A percentile compares a stretch with the other conserved stretches of the same genome.
Evolutionary conservation across 2,113 vertebrate genomes (phyloP).

Genomic region (Agapornis roseicollis): DNA sequence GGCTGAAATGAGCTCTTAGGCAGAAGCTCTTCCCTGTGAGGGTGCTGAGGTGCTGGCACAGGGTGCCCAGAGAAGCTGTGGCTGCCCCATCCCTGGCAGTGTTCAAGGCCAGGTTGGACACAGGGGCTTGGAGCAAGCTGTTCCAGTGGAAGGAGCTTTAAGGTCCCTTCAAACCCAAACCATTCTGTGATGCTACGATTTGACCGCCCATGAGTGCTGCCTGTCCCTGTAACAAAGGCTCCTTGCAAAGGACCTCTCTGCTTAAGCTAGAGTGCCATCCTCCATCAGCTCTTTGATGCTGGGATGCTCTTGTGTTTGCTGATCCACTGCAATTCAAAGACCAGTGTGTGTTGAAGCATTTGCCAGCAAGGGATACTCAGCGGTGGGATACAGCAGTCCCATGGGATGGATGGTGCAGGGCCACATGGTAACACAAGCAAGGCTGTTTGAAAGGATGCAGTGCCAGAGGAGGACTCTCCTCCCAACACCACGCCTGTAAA

Average conservation of each 20-base stretch:
- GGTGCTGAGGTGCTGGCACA: neutral
- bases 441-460: neutral
- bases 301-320: neutral
- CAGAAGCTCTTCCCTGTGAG: neutral
- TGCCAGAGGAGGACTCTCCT: neutral
- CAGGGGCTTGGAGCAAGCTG: neutral
- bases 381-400: neutral
- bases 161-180: neutral
- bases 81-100: neutral
- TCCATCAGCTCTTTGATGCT: neutral
- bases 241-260: accelerated
- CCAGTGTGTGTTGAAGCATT: accelerated
- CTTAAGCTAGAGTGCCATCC: neutral
- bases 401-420: neutral
- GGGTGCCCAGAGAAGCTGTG: neutral
- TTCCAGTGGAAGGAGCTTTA: neutral
- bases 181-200: neutral
- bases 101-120: neutral
- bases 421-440: accelerated
- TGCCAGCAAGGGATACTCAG: neutral
- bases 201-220: neutral
- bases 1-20: neutral
- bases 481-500: neutral
- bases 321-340: neutral
- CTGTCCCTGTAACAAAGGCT: accelerated